Percentiles rank a stretch among this genome's conserved stretches.
phyloP scores from a whole-genome alignment of 2,888 invertebrate genomes.

The Epirrhoe alternata region DNA sequence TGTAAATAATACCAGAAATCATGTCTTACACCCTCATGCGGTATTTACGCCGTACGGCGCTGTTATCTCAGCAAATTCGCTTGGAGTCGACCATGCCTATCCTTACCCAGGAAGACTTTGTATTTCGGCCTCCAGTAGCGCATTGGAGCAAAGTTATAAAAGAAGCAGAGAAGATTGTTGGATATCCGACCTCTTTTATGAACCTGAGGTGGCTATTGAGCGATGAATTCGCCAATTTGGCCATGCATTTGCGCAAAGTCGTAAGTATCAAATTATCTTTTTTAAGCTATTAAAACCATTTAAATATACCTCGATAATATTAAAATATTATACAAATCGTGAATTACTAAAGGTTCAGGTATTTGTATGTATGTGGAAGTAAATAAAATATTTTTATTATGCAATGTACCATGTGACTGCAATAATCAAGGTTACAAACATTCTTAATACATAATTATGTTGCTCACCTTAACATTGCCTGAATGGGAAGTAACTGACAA shows the following conservation, averaged over 20 bases:
- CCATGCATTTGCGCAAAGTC: conserved; percentile 78
- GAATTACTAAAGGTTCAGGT: neutral
- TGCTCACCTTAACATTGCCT: conserved; percentile 30
- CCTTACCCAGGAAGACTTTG: conserved; percentile 74
- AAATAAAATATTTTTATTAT: conserved; percentile 22
- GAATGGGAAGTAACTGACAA: conserved; percentile 28
- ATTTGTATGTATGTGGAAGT: neutral
- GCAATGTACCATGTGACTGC: conserved; percentile 31
- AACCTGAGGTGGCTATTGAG: conserved; percentile 85
- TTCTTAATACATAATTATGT: conserved; percentile 11
- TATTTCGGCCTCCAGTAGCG: conserved; percentile 74
- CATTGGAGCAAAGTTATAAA: conserved; percentile 76
- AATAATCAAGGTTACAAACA: conserved; percentile 23
- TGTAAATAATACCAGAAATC: conserved; percentile 43
- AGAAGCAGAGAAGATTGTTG: conserved; percentile 79
- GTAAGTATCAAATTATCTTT: conserved; percentile 50
- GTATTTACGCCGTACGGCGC: conserved; percentile 69
- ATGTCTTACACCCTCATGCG: conserved; percentile 76
- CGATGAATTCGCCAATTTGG: conserved; percentile 86
- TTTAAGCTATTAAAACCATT: neutral
- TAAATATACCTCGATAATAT: neutral
- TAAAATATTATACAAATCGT: neutral
- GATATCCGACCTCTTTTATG: conserved; percentile 84
- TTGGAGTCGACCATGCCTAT: conserved; percentile 74
- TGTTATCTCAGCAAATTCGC: conserved; percentile 68